Evolutionary conservation across 2,797 vertebrate species (phyloP), one percentile per base, ranked within the genome.

Genomic region (Lerista edwardsae): DNA sequence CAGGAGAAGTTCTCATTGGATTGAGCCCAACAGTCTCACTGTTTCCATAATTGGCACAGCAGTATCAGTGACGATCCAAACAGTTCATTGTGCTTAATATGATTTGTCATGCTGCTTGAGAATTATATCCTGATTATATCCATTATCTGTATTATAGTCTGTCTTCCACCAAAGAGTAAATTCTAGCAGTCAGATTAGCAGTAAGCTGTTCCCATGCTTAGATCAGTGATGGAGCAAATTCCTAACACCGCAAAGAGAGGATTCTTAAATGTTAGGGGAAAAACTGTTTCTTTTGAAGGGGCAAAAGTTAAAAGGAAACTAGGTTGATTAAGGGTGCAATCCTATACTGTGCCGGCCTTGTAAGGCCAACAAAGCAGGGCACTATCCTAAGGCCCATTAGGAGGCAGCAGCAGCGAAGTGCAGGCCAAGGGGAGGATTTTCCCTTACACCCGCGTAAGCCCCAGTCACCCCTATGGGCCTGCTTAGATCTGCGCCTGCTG

Each of bases 61-160:
- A 68, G n/a, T 89, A 47, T 80, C 68, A 86, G 82, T 65, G 84
- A 39, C 11, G 86, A 90, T 25, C 0, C 68, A 84, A 80, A 79
- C 79, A 88, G 74, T 85, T 84, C 86, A 86, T 91, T 93, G 90
- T 88, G 12, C n/a, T 84, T 92, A 80, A 90, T 88, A 89, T 90
- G 76, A 85, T 90, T 91, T 90, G 72, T 86, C 82, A 90, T 79
- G 81, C 61, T 91, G 31, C 34, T 86, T 83, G 44, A 89, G 83
- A 92, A 90, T 86, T 93, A 90, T 86, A 1, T 27, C 89, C 75
- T 90, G 86, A 90, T 93, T 90, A 85, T 81, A 84, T 89, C 90
- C 25, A 86, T 93, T 93, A 81, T 75, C 80, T 73, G 80, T 31
- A 86, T 68, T 89, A 76, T 55, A 84, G 69, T 4, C 47, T 82